These are phyloP conservation scores for Ophthalmolycus amberensis DNA, from an alignment of 2,113 vertebrate species.

Conservation along the genomic window DNA sequence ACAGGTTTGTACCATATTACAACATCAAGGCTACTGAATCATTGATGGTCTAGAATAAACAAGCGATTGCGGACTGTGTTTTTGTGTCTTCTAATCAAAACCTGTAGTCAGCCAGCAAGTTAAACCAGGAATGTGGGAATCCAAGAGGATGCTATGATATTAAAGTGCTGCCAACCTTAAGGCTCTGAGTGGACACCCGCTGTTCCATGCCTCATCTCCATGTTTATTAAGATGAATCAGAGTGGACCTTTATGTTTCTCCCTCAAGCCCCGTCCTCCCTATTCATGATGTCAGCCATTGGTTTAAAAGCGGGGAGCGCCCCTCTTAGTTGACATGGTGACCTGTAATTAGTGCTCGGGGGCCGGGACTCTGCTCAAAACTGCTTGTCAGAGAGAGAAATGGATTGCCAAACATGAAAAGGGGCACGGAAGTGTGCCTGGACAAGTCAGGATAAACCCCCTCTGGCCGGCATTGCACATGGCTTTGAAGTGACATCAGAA, in stretches of 20 bases:
- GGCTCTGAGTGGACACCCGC: constrained; percentile 10
- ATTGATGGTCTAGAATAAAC: neutral
- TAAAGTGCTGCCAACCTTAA: neutral
- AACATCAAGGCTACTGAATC: neutral
- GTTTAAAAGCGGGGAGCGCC: constrained; percentile 35
- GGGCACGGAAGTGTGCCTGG: constrained; percentile 61
- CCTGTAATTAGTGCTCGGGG: constrained; percentile 73
- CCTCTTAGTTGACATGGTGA: constrained; percentile 65
- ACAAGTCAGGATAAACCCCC: constrained; percentile 55
- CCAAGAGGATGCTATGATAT: neutral
- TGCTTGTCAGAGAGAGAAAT: constrained; percentile 64
- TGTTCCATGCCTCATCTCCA: constrained; percentile 25
- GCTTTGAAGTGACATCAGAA: constrained; percentile 80
- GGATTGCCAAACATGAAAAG: constrained; percentile 74
- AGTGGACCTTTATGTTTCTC: neutral
- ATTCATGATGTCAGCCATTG: constrained; percentile 49
- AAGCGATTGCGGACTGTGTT: neutral
- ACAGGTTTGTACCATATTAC: neutral
- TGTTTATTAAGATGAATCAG: constrained; percentile 43
- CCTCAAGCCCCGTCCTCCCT: constrained; percentile 13
- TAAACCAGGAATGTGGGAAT: neutral
- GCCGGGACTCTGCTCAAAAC: constrained; percentile 38
- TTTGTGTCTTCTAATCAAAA: constrained; percentile 1
- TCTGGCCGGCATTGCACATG: constrained; percentile 17
- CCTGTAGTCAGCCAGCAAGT: neutral